Conservation (phyloP, 92 coral and sea anemone genomes). For the Metridium senile region DNA sequence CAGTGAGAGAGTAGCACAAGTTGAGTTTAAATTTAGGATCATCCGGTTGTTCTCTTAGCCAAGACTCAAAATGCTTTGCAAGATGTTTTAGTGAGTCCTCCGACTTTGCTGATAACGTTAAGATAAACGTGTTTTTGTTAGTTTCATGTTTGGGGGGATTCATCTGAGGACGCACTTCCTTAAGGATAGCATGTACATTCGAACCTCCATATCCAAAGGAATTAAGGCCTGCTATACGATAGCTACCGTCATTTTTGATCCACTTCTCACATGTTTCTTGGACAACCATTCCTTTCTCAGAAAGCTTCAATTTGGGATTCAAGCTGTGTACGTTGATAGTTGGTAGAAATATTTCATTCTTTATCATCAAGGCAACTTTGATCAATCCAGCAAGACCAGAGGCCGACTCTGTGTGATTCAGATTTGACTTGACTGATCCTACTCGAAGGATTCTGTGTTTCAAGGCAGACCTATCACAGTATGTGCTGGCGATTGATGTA, state of each 20-base stretch:
- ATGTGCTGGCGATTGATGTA: constrained; percentile 64
- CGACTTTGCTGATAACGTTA: constrained; percentile 72
- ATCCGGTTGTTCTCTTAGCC: constrained; percentile 59
- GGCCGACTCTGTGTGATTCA: constrained; percentile 83
- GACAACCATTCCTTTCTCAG: constrained; percentile 66
- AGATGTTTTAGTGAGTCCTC: constrained; percentile 50
- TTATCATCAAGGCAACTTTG: constrained; percentile 75
- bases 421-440: constrained; percentile 89
- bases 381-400: constrained; percentile 84
- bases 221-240: constrained; percentile 69
- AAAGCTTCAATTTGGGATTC: constrained; percentile 69
- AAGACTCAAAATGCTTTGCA: constrained; percentile 49
- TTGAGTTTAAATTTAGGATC: constrained; percentile 27
- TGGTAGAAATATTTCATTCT: constrained; percentile 59
- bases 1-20: constrained; percentile 79
- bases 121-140: background rate
- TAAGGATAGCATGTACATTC: constrained; percentile 73
- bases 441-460: constrained; percentile 48
- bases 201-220: constrained; percentile 92
- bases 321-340: constrained; percentile 55
- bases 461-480: constrained; percentile 44
- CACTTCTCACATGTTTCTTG: constrained; percentile 67
- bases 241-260: constrained; percentile 54
- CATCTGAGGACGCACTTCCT: constrained; percentile 36
- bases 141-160: background rate